Conservation (phyloP, 2,797 vertebrate species). For the Paguma larvata region DNA sequence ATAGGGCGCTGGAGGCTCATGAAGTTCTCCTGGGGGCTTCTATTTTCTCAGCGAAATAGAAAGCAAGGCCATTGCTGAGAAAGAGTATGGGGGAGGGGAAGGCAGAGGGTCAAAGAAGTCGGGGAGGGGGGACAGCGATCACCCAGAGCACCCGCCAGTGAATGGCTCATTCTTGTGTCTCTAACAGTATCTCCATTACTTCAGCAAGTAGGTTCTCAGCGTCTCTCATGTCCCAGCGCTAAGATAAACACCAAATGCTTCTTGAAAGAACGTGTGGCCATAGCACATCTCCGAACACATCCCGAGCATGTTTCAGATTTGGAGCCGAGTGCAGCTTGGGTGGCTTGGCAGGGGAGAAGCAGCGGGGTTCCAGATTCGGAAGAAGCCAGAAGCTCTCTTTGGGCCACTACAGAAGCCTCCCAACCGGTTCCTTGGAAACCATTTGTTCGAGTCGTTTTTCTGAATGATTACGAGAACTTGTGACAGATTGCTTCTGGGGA, state of each 20-base stretch:
- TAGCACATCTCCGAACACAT: not conserved
- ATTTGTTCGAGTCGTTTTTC: constrained; percentile 25
- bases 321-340: not conserved
- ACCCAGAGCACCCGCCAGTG: not conserved
- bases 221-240: not conserved
- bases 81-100: not conserved
- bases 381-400: not conserved
- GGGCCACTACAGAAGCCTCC: not conserved
- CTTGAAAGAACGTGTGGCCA: not conserved
- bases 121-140: not conserved
- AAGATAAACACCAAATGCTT: constrained; percentile 14
- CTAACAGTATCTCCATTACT: not conserved
- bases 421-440: constrained; percentile 3
- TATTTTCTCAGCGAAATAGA: not conserved
- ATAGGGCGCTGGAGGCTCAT: not conserved
- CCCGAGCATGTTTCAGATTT: not conserved
- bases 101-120: not conserved
- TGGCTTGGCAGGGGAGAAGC: not conserved
- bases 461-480: not conserved
- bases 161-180: not conserved
- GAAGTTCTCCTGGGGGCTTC: not conserved
- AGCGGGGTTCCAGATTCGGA: not conserved
- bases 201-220: constrained; percentile 5
- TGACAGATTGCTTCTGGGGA: constrained; percentile 35
- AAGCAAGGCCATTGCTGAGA: not conserved